phyloP scores from a whole-genome alignment of 2,888 invertebrate genomes.

The Himalopsyche anomala region DNA sequence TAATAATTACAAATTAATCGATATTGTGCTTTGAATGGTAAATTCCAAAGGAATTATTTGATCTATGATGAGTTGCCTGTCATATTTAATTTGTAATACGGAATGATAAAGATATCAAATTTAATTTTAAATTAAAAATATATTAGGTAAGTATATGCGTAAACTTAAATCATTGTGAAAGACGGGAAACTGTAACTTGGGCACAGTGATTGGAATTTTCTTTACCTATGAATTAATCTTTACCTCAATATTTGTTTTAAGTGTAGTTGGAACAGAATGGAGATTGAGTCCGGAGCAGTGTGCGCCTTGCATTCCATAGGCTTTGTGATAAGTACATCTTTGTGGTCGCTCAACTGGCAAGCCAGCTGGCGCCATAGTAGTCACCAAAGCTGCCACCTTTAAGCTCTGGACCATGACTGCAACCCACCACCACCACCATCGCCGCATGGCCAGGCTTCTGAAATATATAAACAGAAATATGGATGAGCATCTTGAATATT shows the following conservation, averaged over 20 bases:
- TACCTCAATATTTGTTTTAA: conserved; percentile 78
- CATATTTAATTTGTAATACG: too few relatives aligned
- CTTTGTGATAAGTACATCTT: conserved; percentile 76
- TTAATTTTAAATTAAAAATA: too few relatives aligned
- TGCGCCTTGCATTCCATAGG: conserved; percentile 77
- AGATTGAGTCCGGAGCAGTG: conserved; percentile 75
- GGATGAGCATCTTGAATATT: too few relatives aligned
- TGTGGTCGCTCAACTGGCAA: conserved; percentile 44
- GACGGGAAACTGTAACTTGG: too few relatives aligned
- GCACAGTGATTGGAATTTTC: too few relatives aligned
- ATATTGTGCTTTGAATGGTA: too few relatives aligned
- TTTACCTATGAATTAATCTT: not conserved
- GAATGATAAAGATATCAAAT: too few relatives aligned
- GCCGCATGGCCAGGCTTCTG: conserved; percentile 47
- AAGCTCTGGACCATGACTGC: not conserved
- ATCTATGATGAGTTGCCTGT: too few relatives aligned
- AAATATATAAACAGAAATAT: not conserved
- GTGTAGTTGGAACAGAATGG: conserved; percentile 72
- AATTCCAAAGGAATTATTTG: too few relatives aligned
- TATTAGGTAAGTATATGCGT: too few relatives aligned
- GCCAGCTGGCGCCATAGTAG: conserved; percentile 41
- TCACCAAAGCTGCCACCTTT: conserved; percentile 46
- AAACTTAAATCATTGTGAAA: too few relatives aligned
- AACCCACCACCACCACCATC: conserved; percentile 41
- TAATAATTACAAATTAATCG: too few relatives aligned